Conservation (phyloP, 2,888 invertebrate species). For the Chrysolina haemoptera region DNA sequence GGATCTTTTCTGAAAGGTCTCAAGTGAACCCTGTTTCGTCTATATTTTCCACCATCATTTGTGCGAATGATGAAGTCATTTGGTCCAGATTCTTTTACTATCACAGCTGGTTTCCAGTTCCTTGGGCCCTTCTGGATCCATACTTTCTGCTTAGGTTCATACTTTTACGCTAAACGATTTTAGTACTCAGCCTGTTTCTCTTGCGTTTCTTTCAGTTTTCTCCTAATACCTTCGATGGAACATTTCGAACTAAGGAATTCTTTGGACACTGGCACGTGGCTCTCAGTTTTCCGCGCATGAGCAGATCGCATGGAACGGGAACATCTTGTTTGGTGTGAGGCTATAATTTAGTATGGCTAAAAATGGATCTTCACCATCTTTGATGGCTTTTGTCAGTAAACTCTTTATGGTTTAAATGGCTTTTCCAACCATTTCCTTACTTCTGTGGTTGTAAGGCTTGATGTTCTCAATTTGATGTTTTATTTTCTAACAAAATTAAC, state of each 20-base stretch:
- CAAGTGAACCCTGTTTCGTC: neutral
- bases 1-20: neutral
- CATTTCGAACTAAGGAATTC: too few relatives aligned
- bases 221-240: too few relatives aligned
- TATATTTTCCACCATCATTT: neutral
- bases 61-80: neutral
- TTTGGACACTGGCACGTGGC: too few relatives aligned
- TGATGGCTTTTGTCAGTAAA: neutral
- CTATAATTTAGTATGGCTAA: too few relatives aligned
- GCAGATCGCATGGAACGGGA: too few relatives aligned
- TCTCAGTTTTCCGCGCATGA: too few relatives aligned
- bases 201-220: too few relatives aligned
- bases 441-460: neutral
- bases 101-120: neutral
- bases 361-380: too few relatives aligned
- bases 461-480: neutral
- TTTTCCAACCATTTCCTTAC: neutral
- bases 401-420: neutral
- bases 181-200: neutral
- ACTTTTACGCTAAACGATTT: neutral
- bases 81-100: neutral
- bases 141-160: neutral
- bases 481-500: neutral
- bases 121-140: neutral
- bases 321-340: too few relatives aligned